Evolutionary conservation across 2,797 vertebrate genomes (phyloP), one percentile per base, ranked within the genome.

Genomic region (Artibeus lituratus): DNA sequence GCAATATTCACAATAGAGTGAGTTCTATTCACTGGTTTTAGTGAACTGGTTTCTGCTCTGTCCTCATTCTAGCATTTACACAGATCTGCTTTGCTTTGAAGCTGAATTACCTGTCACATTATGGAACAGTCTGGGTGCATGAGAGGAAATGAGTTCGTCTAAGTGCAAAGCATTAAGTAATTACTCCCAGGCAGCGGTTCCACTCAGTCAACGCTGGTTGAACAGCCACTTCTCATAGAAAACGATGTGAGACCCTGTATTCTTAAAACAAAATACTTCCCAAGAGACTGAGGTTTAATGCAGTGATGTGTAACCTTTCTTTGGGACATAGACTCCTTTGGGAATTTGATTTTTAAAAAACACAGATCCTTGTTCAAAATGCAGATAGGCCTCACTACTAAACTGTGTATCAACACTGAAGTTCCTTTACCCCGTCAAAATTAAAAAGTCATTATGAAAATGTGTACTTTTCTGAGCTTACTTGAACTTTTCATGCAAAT

Each of bases 81-180:
- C 19, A 21, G 42, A 2, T 47, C 83, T 89, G 39, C 76, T 87
- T 85, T 21, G 49, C 74, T 91, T 76, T 53, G 39, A 95, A 76
- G 47, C 51, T 91, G 90, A 88, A 94, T 89, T 89, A 76, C 86
- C 78, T 89, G 57, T 96, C 88, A 93, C 78, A 18, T 10, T 69
- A 67, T 62, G 32, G 69, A 90, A 86, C 9, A 70, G 77, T 90
- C 89, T 73, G 85, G 78, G 69, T 49, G 24, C 57, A 7, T 29
- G 57, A 85, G 32, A 94, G 83, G 53, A 96, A 87, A 94, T 76
- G 47, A 80, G 39, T 59, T 87, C 77, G 81, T 87, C 29, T 67
- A 42, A 93, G 69, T 49, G 57, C 51, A 94, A 51, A 81, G 80
- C 39, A 49, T 82, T 21, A 39, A 84, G 87, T 85, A 78, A 95